Percentiles rank a stretch among this genome's conserved stretches.
Evolutionary conservation across 2,888 invertebrate species (phyloP).

Genomic region (Campoletis raptor): DNA sequence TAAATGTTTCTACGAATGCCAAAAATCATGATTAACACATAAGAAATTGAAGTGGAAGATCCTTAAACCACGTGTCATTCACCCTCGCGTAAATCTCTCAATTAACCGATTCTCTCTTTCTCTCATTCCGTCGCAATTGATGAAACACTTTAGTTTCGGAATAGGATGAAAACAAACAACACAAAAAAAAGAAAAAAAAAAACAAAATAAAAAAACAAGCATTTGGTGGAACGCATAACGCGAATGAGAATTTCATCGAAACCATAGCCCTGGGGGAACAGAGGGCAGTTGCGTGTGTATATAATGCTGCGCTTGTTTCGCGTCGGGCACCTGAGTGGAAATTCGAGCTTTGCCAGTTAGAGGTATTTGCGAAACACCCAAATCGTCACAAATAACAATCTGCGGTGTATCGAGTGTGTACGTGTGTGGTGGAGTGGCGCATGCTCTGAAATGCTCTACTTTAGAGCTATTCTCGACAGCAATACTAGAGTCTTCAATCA

Average conservation of each 20-base stretch:
- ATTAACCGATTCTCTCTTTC: not conserved
- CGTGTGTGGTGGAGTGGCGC: constrained; percentile 12
- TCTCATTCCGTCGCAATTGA: not conserved
- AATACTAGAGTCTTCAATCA: constrained; percentile 17
- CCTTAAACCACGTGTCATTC: constrained; percentile 1
- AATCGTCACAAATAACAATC: constrained; percentile 69
- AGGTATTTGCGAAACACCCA: constrained; percentile 41
- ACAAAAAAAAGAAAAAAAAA: constrained; percentile 17
- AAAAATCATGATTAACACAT: not conserved
- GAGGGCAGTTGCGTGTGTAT: constrained; percentile 30
- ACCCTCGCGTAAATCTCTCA: not conserved
- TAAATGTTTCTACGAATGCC: not conserved
- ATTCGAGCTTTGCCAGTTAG: constrained; percentile 32
- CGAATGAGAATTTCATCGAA: constrained; percentile 50
- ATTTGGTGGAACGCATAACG: constrained; percentile 20
- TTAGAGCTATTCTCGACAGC: constrained; percentile 34
- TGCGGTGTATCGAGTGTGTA: constrained; percentile 52
- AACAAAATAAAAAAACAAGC: constrained; percentile 3
- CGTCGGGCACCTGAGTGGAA: constrained; percentile 42
- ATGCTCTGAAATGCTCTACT: constrained; percentile 27
- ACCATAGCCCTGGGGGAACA: constrained; percentile 25
- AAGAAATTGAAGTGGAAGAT: not conserved
- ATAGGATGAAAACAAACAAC: not conserved
- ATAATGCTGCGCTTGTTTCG: constrained; percentile 39
- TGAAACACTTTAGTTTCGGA: constrained; percentile 3